Evolutionary conservation across 92 coral and sea anemone species (phyloP), one percentile per base, ranked within the genome.

Genomic region (Isaurus tuberculatus): DNA sequence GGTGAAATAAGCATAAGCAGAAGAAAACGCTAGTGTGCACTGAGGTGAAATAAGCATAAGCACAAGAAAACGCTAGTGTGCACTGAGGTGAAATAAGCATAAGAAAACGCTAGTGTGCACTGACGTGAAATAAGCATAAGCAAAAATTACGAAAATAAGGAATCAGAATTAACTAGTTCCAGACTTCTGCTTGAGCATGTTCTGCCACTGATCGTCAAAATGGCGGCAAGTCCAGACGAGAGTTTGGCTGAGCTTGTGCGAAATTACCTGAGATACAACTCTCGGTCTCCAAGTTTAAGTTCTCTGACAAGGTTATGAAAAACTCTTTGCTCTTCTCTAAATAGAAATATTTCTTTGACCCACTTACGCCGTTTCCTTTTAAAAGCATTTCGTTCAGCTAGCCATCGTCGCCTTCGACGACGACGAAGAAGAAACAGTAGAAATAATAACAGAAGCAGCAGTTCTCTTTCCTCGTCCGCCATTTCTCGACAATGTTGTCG

Each of bases 191-290:
- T 14, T 67, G 73, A 22, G 44, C 46, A 33, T 61, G 67, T 68
- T 68, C 30, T 33, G 70, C 70, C 40, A 10, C 34, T 65, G 70
- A 65, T 51, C 20, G 60, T 19, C 40, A 29, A 65, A 65, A 65
- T 29, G 70, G 37, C 37, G 8, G 37, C 70, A 65, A 65, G 70
- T 65, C 36, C 64, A 27, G 84, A 79, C 27, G 84, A 79, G 40
- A 79, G 22, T 36, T 69, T 79, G 25, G 55, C 84, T 26, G 84
- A 79, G 46, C 51, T 63, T 16, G 73, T 79, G 19, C 49, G 84
- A 7, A 79, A 29, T 79, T 79, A 57, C 49, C 84, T 73, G 31
- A n/a, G n/a, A n/a, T n/a, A n/a, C n/a, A n/a, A n/a, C 55, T 79
- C 16, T n/a, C n/a, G n/a, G n/a, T n/a, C 84, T 63, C 22, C 61